These are phyloP conservation scores for Pentalonia nigronervosa DNA, from an alignment of 1,140 invertebrate species.

Conservation along the genomic window DNA sequence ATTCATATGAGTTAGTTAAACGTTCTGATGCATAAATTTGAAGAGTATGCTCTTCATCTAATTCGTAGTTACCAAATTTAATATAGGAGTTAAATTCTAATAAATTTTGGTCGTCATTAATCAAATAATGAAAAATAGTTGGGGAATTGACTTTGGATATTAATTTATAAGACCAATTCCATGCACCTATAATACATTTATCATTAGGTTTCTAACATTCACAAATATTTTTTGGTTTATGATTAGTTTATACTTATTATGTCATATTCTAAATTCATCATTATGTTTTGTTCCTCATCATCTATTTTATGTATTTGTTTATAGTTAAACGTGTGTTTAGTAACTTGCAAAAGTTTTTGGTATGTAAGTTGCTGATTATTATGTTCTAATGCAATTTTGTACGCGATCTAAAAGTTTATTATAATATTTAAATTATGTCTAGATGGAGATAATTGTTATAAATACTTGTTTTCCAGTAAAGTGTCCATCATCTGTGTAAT, in stretches of 20 bases:
- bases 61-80: not conserved
- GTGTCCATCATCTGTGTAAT: not conserved
- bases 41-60: not conserved
- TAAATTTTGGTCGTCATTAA: not conserved
- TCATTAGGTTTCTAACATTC: not conserved
- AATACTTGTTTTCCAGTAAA: constrained; percentile 29
- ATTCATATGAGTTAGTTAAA: not conserved
- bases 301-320: constrained; percentile 24
- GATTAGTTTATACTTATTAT: not conserved
- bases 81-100: not conserved
- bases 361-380: not conserved
- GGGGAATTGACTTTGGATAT: not conserved
- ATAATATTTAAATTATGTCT: not conserved
- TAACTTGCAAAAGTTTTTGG: not conserved
- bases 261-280: not conserved
- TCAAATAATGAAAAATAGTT: not conserved
- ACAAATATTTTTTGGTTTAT: not conserved
- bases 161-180: constrained; percentile 34
- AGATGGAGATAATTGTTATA: not conserved
- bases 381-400: not conserved
- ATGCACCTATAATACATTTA: not conserved
- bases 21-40: not conserved
- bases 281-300: not conserved
- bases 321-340: not conserved
- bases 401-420: not conserved